Base-by-base conservation (phyloP, 1,140 invertebrate species). In the Drosophila simulans region DNA sequence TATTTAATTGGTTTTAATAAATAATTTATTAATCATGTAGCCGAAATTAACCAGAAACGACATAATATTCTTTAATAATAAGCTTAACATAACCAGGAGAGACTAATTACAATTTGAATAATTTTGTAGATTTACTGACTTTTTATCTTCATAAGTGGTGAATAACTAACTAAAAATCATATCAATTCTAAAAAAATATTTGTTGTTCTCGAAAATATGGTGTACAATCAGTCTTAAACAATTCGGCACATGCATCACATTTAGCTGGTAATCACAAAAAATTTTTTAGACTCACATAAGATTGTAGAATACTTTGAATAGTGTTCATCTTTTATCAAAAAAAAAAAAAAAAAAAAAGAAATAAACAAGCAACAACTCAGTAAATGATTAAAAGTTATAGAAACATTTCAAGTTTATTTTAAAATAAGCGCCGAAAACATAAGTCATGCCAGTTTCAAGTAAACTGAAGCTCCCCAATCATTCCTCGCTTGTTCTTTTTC, bases 1-100 rank as follows among this genome's bases (percentile, higher is more conserved):
- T 35, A 25, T 25, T 59, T 34, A 62, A 22, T 42, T 34, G 10
- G 42, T 59, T 25, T 34, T 42, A n/a, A 58, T 42, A 57, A 62
- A 57, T 40, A 31, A 42, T 20, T 17, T 5, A 31, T 31, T 7
- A 12, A 62, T 39, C 27, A 40, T 40, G 35, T 20, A 55, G 49
- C 22, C 27, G 7, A n/a, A 55, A 60, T 22, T 27, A 60, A 15
- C 11, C 12, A n/a, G 22, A 1, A 22, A 20, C 20, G 4, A 4
- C 11, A 31, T 2, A 31, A 10, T 13, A 13, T 39, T 39, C 12
- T 37, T 12, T 37, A 27, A 27, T 5, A 5, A 5, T 27, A 27
- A 27, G 25, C 5, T 27, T 27, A 27, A 27, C 25, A 1, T 0
- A 27, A 5, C 25, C 25, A 7, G 5, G 5, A 5, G 25, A 5